Evolutionary conservation across 2,888 invertebrate genomes (phyloP), one percentile per base, ranked within the genome.

Genomic region (Pterostichus madidus): DNA sequence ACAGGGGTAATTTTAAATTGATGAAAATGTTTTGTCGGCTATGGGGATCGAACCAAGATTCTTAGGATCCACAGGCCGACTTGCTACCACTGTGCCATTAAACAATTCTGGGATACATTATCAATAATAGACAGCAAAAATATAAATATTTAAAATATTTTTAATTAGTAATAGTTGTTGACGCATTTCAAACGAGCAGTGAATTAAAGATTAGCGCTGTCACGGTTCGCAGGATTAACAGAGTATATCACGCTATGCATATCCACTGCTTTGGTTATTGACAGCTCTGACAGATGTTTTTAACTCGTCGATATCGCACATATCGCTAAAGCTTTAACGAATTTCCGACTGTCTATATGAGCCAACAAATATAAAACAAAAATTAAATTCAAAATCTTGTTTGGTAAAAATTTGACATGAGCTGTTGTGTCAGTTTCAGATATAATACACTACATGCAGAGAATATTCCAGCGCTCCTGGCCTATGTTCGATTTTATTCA

Each of bases 341-440:
- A 59, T 59, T 59, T 59, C 59, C 59, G 59, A 59, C 59, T 59
- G 59, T 59, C 59, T 31, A 59, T 17, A 24, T 59, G 59, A 59
- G 24, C 59, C 59, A 59, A 17, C 24, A 59, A 17, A 59, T 59
- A 31, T 31, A 59, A 24, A 59, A 59, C 24, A 59, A 59, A 56
- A 59, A 59, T 59, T 59, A 59, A 31, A 59, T 56, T 56, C 17
- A 17, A 24, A 59, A 59, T 59, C 59, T 59, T 56, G 24, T 56
- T 24, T 31, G 15, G 53, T 3, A 10, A 53, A 59, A 39, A 39
- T 3, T 39, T 39, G 39, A 24, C 31, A 11, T 59, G 11, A 11
- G 17, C 10, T 8, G 11, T 31, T 10, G 13, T 59, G 59, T 31
- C 31, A 59, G 24, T 59, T 59, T 17, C 31, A 59, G 8, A 10